phyloP scores from a whole-genome alignment of 2,797 vertebrate species.

The Sarcophilus harrisii region DNA sequence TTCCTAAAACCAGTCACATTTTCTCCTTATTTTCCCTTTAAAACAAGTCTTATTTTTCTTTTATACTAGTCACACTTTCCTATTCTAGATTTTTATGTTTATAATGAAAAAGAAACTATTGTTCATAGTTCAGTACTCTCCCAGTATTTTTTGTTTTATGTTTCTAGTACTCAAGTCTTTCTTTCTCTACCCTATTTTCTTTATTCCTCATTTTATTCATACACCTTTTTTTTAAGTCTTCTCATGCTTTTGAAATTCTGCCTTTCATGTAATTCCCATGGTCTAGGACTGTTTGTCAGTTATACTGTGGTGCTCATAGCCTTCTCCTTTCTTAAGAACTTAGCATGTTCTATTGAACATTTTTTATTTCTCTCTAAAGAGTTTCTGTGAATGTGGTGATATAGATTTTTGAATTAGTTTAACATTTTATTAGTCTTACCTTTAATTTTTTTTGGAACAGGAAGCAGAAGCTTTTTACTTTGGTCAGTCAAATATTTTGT shows the following conservation, averaged over 20 bases:
- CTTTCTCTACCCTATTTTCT: not conserved
- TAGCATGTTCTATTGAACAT: not conserved
- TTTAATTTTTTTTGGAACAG: not conserved
- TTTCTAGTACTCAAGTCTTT: not conserved
- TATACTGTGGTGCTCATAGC: not conserved
- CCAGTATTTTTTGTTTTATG: not conserved
- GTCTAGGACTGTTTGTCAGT: not conserved
- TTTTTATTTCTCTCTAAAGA: not conserved
- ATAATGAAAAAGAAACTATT: not conserved
- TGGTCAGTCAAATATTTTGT: not conserved
- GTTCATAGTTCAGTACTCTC: not conserved
- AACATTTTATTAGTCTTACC: not conserved
- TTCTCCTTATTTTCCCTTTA: not conserved
- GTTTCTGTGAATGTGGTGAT: not conserved
- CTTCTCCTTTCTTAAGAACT: constrained; percentile 25
- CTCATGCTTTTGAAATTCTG: not conserved
- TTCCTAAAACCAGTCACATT: not conserved
- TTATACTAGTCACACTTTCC: not conserved
- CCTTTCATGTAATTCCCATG: not conserved
- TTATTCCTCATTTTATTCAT: not conserved
- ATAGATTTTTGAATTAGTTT: not conserved
- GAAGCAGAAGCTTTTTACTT: not conserved
- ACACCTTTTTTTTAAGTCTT: not conserved
- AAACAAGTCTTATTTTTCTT: constrained; percentile 26
- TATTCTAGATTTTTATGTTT: not conserved